A percentile compares a stretch with the other conserved stretches of the same genome.
Evolutionary conservation across 2,888 invertebrate species (phyloP).

Genomic region (Patella depressa): DNA sequence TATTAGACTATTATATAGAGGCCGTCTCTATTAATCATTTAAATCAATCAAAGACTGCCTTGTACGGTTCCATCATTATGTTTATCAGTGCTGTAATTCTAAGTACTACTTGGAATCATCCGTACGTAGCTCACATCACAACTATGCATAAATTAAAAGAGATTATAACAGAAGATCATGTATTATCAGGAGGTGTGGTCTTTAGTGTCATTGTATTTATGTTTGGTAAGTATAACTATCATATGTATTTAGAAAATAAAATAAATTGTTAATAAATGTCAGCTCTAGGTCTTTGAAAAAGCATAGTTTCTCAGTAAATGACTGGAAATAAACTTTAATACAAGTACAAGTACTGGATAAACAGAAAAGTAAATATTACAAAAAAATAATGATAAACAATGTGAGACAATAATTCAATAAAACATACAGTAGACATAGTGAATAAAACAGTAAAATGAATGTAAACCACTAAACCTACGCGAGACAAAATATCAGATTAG

Average conservation of each 20-base stretch:
- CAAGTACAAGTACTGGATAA: too few relatives aligned
- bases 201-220: conserved; percentile 72
- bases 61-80: conserved; percentile 71
- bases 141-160: conserved; percentile 58
- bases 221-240: conserved; percentile 67
- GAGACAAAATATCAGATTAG: too few relatives aligned
- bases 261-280: too few relatives aligned
- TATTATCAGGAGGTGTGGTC: conserved; percentile 72
- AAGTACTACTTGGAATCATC: conserved; percentile 68
- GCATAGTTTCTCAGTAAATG: too few relatives aligned
- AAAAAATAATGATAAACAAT: too few relatives aligned
- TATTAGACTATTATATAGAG: conserved; percentile 74
- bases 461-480: too few relatives aligned
- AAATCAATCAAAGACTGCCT: conserved; percentile 64
- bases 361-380: too few relatives aligned
- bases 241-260: neutral
- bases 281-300: too few relatives aligned
- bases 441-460: too few relatives aligned
- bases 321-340: too few relatives aligned
- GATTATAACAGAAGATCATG: conserved; percentile 70
- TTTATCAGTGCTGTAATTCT: conserved; percentile 69
- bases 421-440: too few relatives aligned
- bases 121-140: conserved; percentile 62
- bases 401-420: too few relatives aligned
- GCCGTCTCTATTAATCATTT: conserved; percentile 67